Evolutionary conservation across 2,797 vertebrate genomes (phyloP).

Genomic region (Sylvilagus floridanus): DNA sequence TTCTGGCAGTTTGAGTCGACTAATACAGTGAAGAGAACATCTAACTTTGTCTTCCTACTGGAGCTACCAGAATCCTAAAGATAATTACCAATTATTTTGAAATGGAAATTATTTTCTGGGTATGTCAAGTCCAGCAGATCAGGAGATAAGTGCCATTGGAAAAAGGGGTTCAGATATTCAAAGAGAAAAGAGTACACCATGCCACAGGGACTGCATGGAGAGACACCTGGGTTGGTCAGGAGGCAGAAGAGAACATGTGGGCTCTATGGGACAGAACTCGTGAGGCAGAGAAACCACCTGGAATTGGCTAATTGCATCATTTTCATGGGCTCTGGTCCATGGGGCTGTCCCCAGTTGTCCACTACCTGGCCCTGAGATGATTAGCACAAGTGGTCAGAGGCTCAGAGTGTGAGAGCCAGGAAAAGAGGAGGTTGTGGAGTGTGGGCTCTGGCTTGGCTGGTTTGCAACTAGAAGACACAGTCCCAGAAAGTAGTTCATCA

Average conservation of each 20-base stretch:
- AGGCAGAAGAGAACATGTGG: not conserved
- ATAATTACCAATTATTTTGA: not conserved
- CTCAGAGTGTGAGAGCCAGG: not conserved
- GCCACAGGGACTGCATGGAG: accelerated
- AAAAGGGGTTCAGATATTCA: not conserved
- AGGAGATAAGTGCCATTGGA: not conserved
- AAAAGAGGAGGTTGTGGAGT: not conserved
- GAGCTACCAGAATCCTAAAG: not conserved
- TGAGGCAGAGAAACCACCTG: not conserved
- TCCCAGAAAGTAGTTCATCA: not conserved
- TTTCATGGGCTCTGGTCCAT: not conserved
- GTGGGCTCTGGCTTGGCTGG: not conserved
- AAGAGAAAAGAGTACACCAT: not conserved
- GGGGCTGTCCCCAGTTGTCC: not conserved
- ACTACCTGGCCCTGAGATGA: not conserved
- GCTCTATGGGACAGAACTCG: not conserved
- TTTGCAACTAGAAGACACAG: not conserved
- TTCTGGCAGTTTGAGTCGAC: not conserved
- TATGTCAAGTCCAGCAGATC: not conserved
- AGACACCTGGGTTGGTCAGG: not conserved
- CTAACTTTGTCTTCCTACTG: not conserved
- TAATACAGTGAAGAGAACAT: not conserved
- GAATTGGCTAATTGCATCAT: not conserved
- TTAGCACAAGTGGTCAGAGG: not conserved
- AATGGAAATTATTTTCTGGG: not conserved